Percentiles rank a stretch among this genome's conserved stretches.
Evolutionary conservation across 37 sponge, comb jelly and placozoan genomes (phyloP).

Genomic region (Hexactinellida sp.): DNA sequence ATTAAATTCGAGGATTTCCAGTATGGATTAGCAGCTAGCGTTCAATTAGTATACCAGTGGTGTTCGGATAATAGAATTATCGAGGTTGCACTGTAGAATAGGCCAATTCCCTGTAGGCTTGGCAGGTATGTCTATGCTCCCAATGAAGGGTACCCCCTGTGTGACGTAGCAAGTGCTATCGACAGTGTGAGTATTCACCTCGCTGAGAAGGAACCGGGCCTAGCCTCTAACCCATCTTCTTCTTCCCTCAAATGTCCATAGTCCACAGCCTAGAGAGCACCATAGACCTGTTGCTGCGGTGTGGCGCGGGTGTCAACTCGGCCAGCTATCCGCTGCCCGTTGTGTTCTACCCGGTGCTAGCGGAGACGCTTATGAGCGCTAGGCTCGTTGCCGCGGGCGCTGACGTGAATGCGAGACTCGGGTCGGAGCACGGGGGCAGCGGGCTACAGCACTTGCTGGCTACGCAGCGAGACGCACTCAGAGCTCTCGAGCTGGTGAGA

Average conservation of each 20-base stretch:
- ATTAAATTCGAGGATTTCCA: no score
- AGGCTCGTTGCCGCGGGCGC: not conserved
- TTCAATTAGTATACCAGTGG: no score
- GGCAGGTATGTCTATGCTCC: no score
- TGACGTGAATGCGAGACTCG: not conserved
- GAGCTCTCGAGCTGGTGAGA: not conserved
- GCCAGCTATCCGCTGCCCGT: not conserved
- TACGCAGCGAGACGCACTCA: not conserved
- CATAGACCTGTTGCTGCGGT: not conserved
- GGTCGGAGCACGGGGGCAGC: not conserved
- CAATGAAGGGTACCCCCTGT: not conserved
- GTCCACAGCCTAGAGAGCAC: not conserved
- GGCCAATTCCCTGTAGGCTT: no score
- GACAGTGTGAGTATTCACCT: slow-evolving; percentile 5
- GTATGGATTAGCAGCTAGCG: no score
- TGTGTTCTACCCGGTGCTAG: not conserved
- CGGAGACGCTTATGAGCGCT: not conserved
- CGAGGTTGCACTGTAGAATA: no score
- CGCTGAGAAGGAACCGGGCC: not conserved
- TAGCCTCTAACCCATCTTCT: not conserved
- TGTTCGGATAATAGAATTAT: no score
- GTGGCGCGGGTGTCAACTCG: not conserved
- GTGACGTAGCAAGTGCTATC: not conserved
- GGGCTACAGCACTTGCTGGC: not conserved
- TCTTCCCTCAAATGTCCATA: not conserved